Base-by-base conservation (phyloP, 35 echinoderm and acorn worm species). In the Ophiothrix spiculata region DNA sequence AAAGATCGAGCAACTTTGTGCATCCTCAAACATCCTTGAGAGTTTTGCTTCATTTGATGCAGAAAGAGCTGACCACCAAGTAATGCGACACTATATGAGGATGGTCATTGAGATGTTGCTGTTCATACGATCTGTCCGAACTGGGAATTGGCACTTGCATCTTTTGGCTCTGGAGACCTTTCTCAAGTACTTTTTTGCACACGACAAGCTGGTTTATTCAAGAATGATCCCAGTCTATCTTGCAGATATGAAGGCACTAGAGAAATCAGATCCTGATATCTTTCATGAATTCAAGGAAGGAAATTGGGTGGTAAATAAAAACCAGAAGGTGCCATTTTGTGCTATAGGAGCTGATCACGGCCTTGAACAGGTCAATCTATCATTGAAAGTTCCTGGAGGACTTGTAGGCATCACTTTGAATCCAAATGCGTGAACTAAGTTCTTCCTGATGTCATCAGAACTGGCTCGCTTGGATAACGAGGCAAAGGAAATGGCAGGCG, bases 371-470 rank as follows among this genome's bases (percentile, higher is more conserved):
- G 40, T 39, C 23, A 87, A 87, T 74, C 34, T 37, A 11, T 13
- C 21, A 46, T 39, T 87, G 85, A 87, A 87, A 87, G 74, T 87
- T 46, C 74, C 40, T 78, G 85, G 74, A 40, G 85, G 74, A 11
- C 36, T 87, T 12, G 32, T 31, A 14, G 85, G 85, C 37, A 87
- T 87, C 15, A 87, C 35, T 1, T 31, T 39, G 4, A 87, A 41
- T 32, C 33, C 73, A 4, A 40, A 25, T 79, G 74, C 74, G 4
- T 38, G 74, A 28, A 31, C 21, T 0, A 21, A 33, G 29, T 87
- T 87, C 74, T 87, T 87, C 40, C 12, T 87, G 12, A 77, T 78
- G 29, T 37, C 85, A 3, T 38, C 85, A 42, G 85, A 87, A 23
- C 74, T 87, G n/a, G 74, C 38, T 31, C 25, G 74, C 1, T 37